Percentiles rank a stretch among this genome's conserved stretches.
Evolutionary conservation across 2,888 invertebrate genomes (phyloP).

Genomic region (Lepidocyrtinus sp.): DNA sequence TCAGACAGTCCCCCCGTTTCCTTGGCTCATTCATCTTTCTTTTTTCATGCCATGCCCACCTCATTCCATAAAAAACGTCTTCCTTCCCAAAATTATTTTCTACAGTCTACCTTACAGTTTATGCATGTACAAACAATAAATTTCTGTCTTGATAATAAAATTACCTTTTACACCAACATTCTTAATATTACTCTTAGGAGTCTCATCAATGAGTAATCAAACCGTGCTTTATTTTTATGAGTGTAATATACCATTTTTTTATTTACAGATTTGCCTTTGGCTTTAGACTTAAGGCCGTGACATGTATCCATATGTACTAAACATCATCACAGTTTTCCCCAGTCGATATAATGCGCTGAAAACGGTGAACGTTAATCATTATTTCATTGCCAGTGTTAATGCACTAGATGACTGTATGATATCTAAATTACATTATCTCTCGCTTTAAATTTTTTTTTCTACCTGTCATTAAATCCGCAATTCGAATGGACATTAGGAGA

Average conservation of each 20-base stretch:
- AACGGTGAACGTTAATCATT: slow-evolving; percentile 38
- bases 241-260: slow-evolving; percentile 38
- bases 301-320: slow-evolving; percentile 43
- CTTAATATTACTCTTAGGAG: neutral
- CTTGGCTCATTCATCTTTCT: slow-evolving; percentile 41
- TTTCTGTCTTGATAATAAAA: slow-evolving; percentile 3
- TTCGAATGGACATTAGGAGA: slow-evolving; percentile 48
- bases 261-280: slow-evolving; percentile 8
- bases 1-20: slow-evolving; percentile 6
- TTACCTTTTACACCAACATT: neutral
- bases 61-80: slow-evolving; percentile 21
- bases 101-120: slow-evolving; percentile 9
- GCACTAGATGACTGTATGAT: slow-evolving; percentile 8
- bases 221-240: slow-evolving; percentile 29
- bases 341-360: slow-evolving; percentile 2
- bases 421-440: slow-evolving; percentile 15
- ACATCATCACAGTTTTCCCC: neutral
- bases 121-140: slow-evolving; percentile 12
- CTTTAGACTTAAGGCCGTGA: slow-evolving; percentile 25
- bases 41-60: slow-evolving; percentile 29
- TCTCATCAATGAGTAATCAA: slow-evolving; percentile 11
- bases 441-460: neutral
- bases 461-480: slow-evolving; percentile 49
- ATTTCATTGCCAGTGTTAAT: slow-evolving; percentile 12
- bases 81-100: slow-evolving; percentile 7